A percentile compares a stretch with the other conserved stretches of the same genome.
Conservation (phyloP, 2,797 vertebrate species). For the Channa striata region DNA sequence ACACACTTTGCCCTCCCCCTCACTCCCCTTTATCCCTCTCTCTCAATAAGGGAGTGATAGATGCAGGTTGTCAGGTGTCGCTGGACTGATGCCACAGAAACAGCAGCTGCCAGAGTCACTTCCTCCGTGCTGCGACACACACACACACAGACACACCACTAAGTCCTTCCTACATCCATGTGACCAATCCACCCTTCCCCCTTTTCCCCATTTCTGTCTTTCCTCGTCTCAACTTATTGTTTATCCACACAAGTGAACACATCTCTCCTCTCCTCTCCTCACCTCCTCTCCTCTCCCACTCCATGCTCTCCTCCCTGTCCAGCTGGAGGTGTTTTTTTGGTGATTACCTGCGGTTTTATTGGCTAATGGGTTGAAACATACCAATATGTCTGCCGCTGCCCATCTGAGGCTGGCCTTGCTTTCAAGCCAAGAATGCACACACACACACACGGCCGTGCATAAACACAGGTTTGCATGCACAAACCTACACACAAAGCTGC, state of each 20-base stretch:
- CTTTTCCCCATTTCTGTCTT: constrained; percentile 41
- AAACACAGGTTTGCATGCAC: constrained; percentile 64
- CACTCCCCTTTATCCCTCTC: constrained; percentile 76
- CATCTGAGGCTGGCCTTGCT: constrained; percentile 73
- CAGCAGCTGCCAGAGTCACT: constrained; percentile 86
- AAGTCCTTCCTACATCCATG: constrained; percentile 45
- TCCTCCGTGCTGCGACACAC: constrained; percentile 78
- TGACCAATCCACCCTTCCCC: constrained; percentile 43
- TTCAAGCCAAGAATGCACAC: constrained; percentile 63
- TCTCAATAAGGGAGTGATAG: constrained; percentile 91
- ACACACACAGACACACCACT: constrained; percentile 51
- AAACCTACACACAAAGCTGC: constrained; percentile 59
- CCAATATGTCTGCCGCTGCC: constrained; percentile 86
- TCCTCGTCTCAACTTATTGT: constrained; percentile 62
- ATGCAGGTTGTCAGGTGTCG: constrained; percentile 88
- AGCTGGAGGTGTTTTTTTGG: constrained; percentile 87
- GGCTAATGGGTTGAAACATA: constrained; percentile 90
- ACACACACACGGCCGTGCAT: constrained; percentile 49
- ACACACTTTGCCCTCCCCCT: constrained; percentile 59
- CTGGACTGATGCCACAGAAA: constrained; percentile 87
- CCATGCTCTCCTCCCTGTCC: constrained; percentile 76
- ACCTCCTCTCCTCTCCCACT: constrained; percentile 32
- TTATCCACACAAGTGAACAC: constrained; percentile 38
- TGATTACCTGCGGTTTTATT: constrained; percentile 88
- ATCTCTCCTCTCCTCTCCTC: constrained; percentile 2